These are phyloP conservation scores for Uloborus diversus DNA, from an alignment of 1,140 invertebrate species.

Conservation along the genomic window DNA sequence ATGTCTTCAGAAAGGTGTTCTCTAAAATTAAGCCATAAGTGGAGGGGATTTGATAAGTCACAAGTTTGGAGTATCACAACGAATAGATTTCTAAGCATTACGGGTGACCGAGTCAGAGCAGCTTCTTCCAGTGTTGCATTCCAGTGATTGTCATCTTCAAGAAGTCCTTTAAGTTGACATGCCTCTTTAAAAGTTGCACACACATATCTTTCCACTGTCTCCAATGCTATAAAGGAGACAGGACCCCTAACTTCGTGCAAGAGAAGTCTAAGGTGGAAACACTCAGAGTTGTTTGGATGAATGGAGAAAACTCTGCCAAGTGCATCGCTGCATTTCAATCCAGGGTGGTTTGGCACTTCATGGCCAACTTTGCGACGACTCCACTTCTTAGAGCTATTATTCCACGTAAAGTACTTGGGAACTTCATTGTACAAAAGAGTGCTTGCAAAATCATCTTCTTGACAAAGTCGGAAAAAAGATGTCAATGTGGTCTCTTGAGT, in stretches of 20 bases:
- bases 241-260: constrained; percentile 60
- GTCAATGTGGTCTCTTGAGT: no score
- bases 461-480: no score
- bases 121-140: constrained; percentile 62
- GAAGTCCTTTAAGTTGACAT: constrained; percentile 62
- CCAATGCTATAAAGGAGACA: constrained; percentile 58
- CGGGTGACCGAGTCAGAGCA: constrained; percentile 59
- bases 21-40: no score
- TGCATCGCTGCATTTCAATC: constrained; percentile 36
- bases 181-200: constrained; percentile 56
- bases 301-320: constrained; percentile 64
- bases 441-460: no score
- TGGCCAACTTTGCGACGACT: no score
- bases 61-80: constrained; percentile 61
- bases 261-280: constrained; percentile 61
- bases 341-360: no score
- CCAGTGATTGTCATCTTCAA: constrained; percentile 65
- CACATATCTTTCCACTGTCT: constrained; percentile 59
- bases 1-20: no score
- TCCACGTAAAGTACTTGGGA: no score
- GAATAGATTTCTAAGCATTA: constrained; percentile 66
- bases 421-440: no score
- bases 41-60: neutral
- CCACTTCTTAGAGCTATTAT: no score
- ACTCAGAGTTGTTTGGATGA: constrained; percentile 63